Evolutionary conservation across 2,888 invertebrate genomes (phyloP).

Genomic region (Epistrophella euchroma): DNA sequence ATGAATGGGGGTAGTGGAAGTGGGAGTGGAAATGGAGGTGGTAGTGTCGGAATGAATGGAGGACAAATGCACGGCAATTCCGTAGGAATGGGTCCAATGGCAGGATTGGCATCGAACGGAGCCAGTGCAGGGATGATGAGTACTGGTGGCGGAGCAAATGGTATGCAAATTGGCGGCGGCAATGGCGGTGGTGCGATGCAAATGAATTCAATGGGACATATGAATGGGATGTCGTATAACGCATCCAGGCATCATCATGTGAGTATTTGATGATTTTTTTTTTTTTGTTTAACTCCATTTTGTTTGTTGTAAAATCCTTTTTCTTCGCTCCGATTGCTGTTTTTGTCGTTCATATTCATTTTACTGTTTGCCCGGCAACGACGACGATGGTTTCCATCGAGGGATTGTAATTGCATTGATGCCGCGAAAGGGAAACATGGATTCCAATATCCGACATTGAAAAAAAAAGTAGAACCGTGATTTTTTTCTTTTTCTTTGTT

Average conservation of each 20-base stretch:
- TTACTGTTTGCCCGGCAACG: slow-evolving; percentile 61
- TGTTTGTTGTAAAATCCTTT: slow-evolving; percentile 59
- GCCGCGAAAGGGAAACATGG: slow-evolving; percentile 61
- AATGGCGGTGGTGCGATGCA: slow-evolving; percentile 78
- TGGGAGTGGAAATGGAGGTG: slow-evolving; percentile 73
- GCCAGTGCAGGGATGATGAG: slow-evolving; percentile 83
- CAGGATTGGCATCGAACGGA: slow-evolving; percentile 77
- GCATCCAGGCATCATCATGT: slow-evolving; percentile 83
- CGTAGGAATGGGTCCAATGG: slow-evolving; percentile 79
- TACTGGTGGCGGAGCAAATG: slow-evolving; percentile 78
- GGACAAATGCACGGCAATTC: slow-evolving; percentile 76
- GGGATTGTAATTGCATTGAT: slow-evolving; percentile 71
- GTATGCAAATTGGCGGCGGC: slow-evolving; percentile 81
- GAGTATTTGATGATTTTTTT: slow-evolving; percentile 77
- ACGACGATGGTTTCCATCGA: slow-evolving; percentile 48
- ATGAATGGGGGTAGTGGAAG: slow-evolving; percentile 79
- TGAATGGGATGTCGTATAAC: slow-evolving; percentile 82
- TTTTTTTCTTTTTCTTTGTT: slow-evolving; percentile 19
- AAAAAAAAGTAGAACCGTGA: slow-evolving; percentile 10
- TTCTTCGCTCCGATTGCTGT: slow-evolving; percentile 59
- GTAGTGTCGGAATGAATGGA: slow-evolving; percentile 75
- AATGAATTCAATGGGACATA: slow-evolving; percentile 80
- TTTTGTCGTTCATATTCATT: slow-evolving; percentile 53
- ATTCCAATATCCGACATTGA: slow-evolving; percentile 70
- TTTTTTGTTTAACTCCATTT: slow-evolving; percentile 27